A percentile compares a stretch with the other conserved stretches of the same genome.
These are phyloP conservation scores for Saguinus imperator DNA, from an alignment of 2,113 vertebrate species.

Conservation along the genomic window DNA sequence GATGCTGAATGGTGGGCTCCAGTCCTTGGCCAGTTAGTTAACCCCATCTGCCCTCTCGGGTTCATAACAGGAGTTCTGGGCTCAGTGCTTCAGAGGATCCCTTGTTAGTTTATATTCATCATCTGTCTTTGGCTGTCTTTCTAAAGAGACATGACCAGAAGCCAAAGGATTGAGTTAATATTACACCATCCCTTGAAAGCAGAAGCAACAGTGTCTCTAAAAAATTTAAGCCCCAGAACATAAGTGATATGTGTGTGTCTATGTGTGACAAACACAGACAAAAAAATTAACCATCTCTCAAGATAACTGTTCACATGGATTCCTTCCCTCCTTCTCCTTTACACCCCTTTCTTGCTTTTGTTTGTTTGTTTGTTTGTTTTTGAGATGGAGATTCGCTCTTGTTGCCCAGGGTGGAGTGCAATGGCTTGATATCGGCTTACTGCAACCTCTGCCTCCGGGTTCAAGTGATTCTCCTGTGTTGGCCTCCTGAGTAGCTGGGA, in stretches of 20 bases:
- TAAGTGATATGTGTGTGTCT: neutral
- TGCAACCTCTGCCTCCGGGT: no score
- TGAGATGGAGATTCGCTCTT: no score
- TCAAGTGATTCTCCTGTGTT: no score
- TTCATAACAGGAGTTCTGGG: neutral
- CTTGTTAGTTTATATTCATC: neutral
- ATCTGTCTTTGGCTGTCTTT: constrained; percentile 18
- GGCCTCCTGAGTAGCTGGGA: no score
- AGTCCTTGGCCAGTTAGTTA: neutral
- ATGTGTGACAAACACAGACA: neutral
- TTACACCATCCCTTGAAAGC: neutral
- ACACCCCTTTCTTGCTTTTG: neutral
- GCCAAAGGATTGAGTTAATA: neutral
- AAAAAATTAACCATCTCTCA: neutral
- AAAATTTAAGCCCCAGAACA: neutral
- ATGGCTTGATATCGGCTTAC: no score
- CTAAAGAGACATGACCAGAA: constrained; percentile 8
- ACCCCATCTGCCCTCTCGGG: neutral
- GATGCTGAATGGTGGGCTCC: neutral
- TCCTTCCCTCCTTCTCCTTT: neutral
- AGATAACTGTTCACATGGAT: neutral
- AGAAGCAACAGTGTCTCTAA: neutral
- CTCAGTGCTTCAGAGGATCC: neutral
- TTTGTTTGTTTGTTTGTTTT: no score
- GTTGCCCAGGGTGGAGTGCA: no score